Evolutionary conservation across 2,113 vertebrate species (phyloP).

Genomic region (Pavo muticus): DNA sequence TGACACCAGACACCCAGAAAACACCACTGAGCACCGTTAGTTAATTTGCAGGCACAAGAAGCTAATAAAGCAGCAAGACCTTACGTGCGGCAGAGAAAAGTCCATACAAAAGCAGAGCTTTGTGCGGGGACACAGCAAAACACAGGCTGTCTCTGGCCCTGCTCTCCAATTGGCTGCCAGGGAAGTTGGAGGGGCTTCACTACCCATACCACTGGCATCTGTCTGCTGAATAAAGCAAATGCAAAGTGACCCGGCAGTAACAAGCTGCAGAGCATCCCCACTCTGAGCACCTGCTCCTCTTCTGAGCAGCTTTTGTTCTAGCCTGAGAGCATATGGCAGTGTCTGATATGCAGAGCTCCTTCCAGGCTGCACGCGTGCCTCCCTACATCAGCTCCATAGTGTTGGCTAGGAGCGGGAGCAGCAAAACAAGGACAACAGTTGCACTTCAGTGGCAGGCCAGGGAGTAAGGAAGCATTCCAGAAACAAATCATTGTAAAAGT

Average conservation of each 20-base stretch:
- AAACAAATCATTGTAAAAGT: not conserved
- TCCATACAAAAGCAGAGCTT: rapidly evolving
- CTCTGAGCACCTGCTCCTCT: not conserved
- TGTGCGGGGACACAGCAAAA: not conserved
- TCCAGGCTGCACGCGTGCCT: not conserved
- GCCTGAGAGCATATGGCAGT: not conserved
- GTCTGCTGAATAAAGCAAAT: not conserved
- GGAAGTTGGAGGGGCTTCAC: not conserved
- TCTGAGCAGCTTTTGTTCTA: not conserved
- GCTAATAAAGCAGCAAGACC: not conserved
- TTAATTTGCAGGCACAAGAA: not conserved
- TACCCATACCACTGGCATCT: not conserved
- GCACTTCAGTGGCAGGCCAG: not conserved
- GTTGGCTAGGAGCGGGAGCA: not conserved
- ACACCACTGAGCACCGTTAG: too few species aligned
- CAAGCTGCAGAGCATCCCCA: not conserved
- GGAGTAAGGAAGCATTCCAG: not conserved
- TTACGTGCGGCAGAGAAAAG: not conserved
- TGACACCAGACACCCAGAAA: not conserved
- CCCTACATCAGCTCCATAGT: rapidly evolving
- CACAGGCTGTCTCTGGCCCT: not conserved
- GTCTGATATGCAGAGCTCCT: not conserved
- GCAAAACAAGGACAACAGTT: not conserved
- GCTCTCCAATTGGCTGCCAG: not conserved
- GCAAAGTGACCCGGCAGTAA: not conserved